Conservation (phyloP, 2,888 invertebrate genomes). For the Agrilus cyanescens region DNA sequence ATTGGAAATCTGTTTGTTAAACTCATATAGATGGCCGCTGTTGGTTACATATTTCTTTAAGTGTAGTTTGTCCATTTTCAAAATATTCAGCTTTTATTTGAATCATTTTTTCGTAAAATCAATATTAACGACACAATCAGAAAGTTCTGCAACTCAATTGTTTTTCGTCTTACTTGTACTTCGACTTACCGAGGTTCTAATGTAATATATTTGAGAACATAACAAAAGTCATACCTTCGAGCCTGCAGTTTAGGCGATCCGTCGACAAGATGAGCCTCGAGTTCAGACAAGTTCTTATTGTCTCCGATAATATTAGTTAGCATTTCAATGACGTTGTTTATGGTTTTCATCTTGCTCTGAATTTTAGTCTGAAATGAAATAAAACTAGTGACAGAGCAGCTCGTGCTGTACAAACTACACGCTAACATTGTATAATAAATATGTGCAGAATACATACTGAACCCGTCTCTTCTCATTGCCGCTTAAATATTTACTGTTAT, state of each 20-base stretch:
- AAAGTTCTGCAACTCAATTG: too few species aligned
- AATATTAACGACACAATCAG: too few species aligned
- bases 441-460: slow-evolving; percentile 25
- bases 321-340: slow-evolving; percentile 81
- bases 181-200: too few species aligned
- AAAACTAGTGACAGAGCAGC: slow-evolving; percentile 12
- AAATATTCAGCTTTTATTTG: too few species aligned
- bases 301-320: slow-evolving; percentile 74
- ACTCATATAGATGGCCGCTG: too few species aligned
- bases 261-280: slow-evolving; percentile 23
- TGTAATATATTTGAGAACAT: too few species aligned
- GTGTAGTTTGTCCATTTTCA: too few species aligned
- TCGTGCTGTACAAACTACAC: slow-evolving; percentile 6
- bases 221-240: background rate
- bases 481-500: slow-evolving; percentile 19
- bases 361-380: slow-evolving; percentile 53
- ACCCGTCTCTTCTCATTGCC: slow-evolving; percentile 14
- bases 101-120: too few species aligned
- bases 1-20: too few species aligned
- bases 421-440: slow-evolving; percentile 8
- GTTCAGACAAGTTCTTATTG: slow-evolving; percentile 40
- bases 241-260: slow-evolving; percentile 13
- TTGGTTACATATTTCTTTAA: too few species aligned
- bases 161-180: too few species aligned
- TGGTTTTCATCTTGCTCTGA: slow-evolving; percentile 67